Evolutionary conservation across 2,113 vertebrate species (phyloP), one percentile per base, ranked within the genome.

Genomic region (Pardalotus punctatus): DNA sequence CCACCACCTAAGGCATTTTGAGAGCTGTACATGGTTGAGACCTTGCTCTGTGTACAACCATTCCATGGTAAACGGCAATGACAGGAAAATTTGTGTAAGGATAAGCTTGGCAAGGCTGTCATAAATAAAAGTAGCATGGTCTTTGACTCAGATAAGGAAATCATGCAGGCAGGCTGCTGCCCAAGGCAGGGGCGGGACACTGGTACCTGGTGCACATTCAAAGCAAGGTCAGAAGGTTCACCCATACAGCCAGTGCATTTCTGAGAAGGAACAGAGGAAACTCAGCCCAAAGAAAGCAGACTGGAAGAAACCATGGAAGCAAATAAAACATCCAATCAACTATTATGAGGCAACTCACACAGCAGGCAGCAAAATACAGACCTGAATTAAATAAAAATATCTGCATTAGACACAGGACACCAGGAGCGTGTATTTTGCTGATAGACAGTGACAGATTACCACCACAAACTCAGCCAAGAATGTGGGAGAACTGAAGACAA

Each of bases 401-500:
- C 82, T 90, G 54, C 50, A 65, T 86, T 40, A 73, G 70, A 66
- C 88, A 93, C 6, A 48, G 70, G 92, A 76, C 70, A 91, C 48
- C 47, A 50, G 29, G 47, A 80, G 62, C 2, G 10, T 51, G 88
- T 65, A 81, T 90, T 88, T 53, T 90, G 88, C 82, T 94, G 90
- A 94, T 9, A 94, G 78, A 84, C 86, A 86, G 92, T 74, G 80
- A 62, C 60, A 83, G 62, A 90, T 90, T 80, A 88, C 42, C 72
- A 92, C 54, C 58, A 70, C 16, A 76, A 87, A 76, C 48, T 62
- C 71, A 82, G 92, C 76, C 78, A 90, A 91, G 64, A 94, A 81
- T 1, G 31, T 56, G 64, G 67, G 56, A 90, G 67, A 88, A 90
- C 40, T 65, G 47, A 87, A 95, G 83, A 81, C 69, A 93, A 73